A percentile compares a stretch with the other conserved stretches of the same genome.
phyloP scores from a whole-genome alignment of 1,140 invertebrate species.

The Cydia splendana region DNA sequence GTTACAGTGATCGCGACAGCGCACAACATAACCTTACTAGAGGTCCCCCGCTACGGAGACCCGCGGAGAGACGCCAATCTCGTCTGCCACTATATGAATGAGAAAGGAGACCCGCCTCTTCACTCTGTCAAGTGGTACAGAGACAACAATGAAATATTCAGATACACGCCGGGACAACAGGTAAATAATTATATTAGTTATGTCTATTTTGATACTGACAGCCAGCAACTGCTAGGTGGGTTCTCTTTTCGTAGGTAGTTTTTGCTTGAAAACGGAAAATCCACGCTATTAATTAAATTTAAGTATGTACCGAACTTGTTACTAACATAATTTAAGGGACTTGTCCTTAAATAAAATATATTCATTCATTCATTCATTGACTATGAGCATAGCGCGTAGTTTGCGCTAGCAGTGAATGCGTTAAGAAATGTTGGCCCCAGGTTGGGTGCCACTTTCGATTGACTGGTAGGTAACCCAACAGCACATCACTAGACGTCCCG shows the following conservation, averaged over 20 bases:
- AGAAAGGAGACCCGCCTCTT: constrained; percentile 57
- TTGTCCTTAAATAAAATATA: no score
- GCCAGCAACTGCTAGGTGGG: no score
- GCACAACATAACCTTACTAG: constrained; percentile 71
- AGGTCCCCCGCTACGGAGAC: constrained; percentile 69
- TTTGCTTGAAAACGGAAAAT: no score
- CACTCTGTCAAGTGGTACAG: constrained; percentile 75
- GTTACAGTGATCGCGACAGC: constrained; percentile 68
- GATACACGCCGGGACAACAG: constrained; percentile 73
- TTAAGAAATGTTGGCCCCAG: neutral
- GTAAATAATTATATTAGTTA: constrained; percentile 35
- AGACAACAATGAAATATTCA: constrained; percentile 69
- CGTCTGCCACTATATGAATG: constrained; percentile 67
- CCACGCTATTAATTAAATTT: no score
- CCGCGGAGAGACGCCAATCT: constrained; percentile 59
- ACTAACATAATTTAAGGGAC: no score
- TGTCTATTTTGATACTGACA: constrained; percentile 22
- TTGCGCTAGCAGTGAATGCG: neutral
- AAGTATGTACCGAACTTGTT: no score
- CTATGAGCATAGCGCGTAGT: no score
- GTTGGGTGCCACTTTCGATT: neutral
- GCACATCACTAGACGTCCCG: no score
- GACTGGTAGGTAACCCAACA: no score
- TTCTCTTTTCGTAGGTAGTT: no score
- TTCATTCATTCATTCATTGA: no score